Conservation (phyloP, 2,113 vertebrate species). For the Nothobranchius furzeri region DNA sequence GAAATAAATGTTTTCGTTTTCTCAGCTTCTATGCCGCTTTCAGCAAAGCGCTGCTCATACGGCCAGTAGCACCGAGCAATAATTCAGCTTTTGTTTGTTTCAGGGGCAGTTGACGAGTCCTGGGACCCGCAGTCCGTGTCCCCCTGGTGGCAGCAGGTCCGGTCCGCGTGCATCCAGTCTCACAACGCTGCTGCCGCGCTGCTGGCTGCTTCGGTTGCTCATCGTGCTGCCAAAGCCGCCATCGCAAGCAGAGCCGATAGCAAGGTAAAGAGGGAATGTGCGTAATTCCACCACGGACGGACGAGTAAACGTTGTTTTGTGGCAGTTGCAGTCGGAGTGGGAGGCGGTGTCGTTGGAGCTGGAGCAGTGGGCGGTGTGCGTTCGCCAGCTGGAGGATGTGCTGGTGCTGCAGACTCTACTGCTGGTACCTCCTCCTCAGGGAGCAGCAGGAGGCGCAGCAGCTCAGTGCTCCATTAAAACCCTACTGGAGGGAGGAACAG, state of each 20-base stretch:
- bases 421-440: constrained; percentile 64
- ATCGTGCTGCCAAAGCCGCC: constrained; percentile 82
- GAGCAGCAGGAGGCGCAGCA: constrained; percentile 75
- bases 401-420: constrained; percentile 92
- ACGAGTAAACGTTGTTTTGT: neutral
- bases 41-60: too few relatives aligned
- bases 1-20: too few relatives aligned
- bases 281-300: too few relatives aligned
- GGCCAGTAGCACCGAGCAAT: too few relatives aligned
- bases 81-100: accelerated
- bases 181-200: constrained; percentile 87
- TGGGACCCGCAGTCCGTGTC: constrained; percentile 94
- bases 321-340: constrained; percentile 83
- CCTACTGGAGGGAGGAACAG: constrained; percentile 91
- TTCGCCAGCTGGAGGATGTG: constrained; percentile 92
- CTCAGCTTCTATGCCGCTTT: too few relatives aligned
- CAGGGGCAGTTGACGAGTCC: constrained; percentile 88
- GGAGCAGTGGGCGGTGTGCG: constrained; percentile 93
- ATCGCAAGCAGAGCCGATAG: constrained; percentile 81
- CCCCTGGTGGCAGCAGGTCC: constrained; percentile 98
- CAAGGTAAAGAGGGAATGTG: constrained; percentile 71
- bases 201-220: constrained; percentile 87
- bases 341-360: constrained; percentile 93
- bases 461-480: constrained; percentile 87
- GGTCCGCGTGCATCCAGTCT: constrained; percentile 87